Percentiles rank a stretch among this genome's conserved stretches.
Conservation (phyloP, 2,888 invertebrate genomes). For the Herminia tarsipennalis region DNA sequence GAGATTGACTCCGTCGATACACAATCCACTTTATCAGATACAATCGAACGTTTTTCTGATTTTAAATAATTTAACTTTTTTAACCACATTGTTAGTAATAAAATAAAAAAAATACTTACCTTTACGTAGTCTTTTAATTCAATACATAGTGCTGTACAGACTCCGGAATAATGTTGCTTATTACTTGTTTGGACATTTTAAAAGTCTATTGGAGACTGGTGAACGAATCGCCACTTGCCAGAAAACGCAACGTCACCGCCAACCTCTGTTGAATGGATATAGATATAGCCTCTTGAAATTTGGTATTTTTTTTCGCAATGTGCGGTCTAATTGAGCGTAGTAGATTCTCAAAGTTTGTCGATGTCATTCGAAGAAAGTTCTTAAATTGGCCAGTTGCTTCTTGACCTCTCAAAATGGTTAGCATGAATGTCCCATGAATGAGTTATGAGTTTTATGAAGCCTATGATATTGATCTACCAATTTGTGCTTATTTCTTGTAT, state of each 20-base stretch:
- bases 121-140: conserved; percentile 26
- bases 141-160: conserved; percentile 16
- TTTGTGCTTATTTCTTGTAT: too few relatives aligned
- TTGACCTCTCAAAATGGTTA: too few relatives aligned
- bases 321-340: too few relatives aligned
- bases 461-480: too few relatives aligned
- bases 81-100: too few relatives aligned
- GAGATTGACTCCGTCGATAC: conserved; percentile 11
- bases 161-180: conserved; percentile 15
- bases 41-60: conserved; percentile 10
- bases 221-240: conserved; percentile 11
- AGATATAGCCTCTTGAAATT: too few relatives aligned
- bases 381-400: too few relatives aligned
- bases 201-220: conserved; percentile 17
- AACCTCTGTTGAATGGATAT: conserved; percentile 2
- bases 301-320: too few relatives aligned
- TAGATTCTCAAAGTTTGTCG: too few relatives aligned
- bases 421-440: too few relatives aligned
- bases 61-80: conserved; percentile 7
- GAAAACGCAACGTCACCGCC: neutral
- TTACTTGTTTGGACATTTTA: conserved; percentile 1
- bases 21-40: conserved; percentile 23
- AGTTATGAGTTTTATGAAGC: too few relatives aligned
- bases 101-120: conserved; percentile 22
- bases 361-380: too few relatives aligned